Conservation (phyloP, 2,113 vertebrate genomes). For the Ptilorrhoa leucosticta region DNA sequence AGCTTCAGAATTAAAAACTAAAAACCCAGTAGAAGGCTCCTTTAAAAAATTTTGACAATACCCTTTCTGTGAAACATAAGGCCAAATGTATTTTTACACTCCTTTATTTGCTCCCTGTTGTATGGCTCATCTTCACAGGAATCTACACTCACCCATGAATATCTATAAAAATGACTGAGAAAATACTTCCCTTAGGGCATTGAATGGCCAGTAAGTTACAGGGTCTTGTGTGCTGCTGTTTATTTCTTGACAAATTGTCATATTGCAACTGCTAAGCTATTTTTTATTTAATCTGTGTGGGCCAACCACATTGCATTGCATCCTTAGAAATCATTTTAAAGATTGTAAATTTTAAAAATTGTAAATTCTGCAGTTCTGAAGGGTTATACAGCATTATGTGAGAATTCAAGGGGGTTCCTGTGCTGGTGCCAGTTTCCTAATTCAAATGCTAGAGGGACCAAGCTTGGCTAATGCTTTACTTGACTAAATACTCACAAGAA, state of each 20-base stretch:
- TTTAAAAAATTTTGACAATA: not conserved
- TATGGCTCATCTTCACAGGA: not conserved
- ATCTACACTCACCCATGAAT: not conserved
- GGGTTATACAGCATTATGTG: not conserved
- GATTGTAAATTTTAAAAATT: not conserved
- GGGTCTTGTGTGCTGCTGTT: not conserved
- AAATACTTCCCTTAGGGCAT: not conserved
- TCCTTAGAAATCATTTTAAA: not conserved
- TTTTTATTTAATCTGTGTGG: not conserved
- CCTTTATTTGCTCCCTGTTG: not conserved
- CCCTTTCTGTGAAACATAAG: slow-evolving; percentile 24
- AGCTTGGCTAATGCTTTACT: not conserved
- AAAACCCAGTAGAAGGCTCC: not conserved
- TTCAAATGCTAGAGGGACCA: not conserved
- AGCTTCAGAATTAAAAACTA: slow-evolving; percentile 19
- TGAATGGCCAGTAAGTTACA: slow-evolving; percentile 8
- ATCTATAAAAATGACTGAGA: not conserved
- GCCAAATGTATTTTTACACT: not conserved
- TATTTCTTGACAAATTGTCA: slow-evolving; percentile 39
- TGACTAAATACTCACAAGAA: not conserved
- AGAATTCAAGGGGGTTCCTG: not conserved
- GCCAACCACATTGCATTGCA: not conserved
- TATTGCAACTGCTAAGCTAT: slow-evolving; percentile 3
- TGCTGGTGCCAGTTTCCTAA: not conserved
- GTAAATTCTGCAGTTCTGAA: not conserved